A percentile compares a stretch with the other conserved stretches of the same genome.
These are phyloP conservation scores for Drosophila ironensis DNA, from an alignment of 1,140 invertebrate genomes.

Conservation along the genomic window DNA sequence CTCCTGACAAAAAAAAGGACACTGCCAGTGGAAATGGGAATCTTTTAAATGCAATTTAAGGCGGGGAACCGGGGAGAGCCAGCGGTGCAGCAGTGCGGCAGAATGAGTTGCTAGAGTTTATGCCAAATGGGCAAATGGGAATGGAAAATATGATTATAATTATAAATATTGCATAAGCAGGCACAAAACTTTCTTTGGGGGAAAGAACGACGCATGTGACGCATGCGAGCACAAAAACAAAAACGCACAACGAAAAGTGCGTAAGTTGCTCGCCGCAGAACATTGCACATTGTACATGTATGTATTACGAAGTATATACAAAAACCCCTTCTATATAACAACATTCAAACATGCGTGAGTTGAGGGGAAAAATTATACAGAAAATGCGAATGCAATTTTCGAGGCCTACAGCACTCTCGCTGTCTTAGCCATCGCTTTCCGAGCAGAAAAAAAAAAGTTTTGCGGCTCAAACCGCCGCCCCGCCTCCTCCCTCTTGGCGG, in stretches of 20 bases:
- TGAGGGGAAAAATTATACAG: constrained; percentile 52
- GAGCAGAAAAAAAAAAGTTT: constrained; percentile 48
- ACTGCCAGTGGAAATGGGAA: constrained; percentile 2
- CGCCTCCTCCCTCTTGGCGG: constrained; percentile 36
- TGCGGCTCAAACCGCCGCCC: constrained; percentile 38
- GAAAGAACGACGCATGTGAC: constrained; percentile 14
- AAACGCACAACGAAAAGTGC: constrained; percentile 64
- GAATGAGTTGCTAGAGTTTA: constrained; percentile 39
- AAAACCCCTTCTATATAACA: neutral
- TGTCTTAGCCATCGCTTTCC: constrained; percentile 51
- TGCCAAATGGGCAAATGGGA: constrained; percentile 35
- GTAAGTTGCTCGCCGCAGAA: constrained; percentile 50
- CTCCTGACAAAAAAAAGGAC: constrained; percentile 3
- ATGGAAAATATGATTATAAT: constrained; percentile 60
- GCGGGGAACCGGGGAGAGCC: too few species aligned
- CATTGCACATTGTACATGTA: constrained; percentile 48
- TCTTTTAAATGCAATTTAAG: constrained; percentile 60
- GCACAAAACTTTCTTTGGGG: constrained; percentile 22
- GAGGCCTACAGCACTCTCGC: constrained; percentile 49
- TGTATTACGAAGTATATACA: constrained; percentile 41
- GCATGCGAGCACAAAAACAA: constrained; percentile 67
- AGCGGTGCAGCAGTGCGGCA: constrained; percentile 41
- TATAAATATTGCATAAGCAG: constrained; percentile 59
- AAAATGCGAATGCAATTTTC: constrained; percentile 64
- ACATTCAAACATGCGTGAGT: constrained; percentile 5